Evolutionary conservation across 2,888 invertebrate genomes (phyloP).

Genomic region (Rhagonycha fulva): DNA sequence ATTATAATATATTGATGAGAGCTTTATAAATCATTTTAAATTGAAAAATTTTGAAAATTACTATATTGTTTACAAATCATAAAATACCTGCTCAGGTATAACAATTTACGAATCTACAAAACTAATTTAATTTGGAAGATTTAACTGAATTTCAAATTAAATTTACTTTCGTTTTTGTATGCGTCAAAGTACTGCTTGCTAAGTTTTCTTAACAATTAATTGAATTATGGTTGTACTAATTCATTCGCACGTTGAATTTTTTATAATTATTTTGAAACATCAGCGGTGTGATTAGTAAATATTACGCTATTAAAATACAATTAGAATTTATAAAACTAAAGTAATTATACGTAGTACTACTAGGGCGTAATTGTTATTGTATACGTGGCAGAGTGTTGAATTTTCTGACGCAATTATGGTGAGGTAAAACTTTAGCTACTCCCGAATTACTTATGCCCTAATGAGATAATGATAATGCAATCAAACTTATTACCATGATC

Average conservation of each 20-base stretch:
- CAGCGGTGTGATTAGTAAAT: not conserved
- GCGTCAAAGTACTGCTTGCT: not conserved
- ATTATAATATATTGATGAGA: not conserved
- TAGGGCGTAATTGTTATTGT: too few species aligned
- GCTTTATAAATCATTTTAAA: not conserved
- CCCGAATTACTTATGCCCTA: too few species aligned
- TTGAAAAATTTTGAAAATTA: not conserved
- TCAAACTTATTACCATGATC: too few species aligned
- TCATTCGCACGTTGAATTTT: not conserved
- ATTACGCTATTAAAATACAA: too few species aligned
- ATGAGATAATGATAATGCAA: too few species aligned
- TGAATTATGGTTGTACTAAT: not conserved
- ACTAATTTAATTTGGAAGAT: not conserved
- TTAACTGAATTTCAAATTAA: not conserved
- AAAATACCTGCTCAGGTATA: not conserved
- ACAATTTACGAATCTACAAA: not conserved
- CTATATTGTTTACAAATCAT: not conserved
- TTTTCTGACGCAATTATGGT: too few species aligned
- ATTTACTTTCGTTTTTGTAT: not conserved
- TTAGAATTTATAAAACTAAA: too few species aligned
- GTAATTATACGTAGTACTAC: too few species aligned
- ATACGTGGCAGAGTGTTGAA: too few species aligned
- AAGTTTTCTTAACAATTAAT: not conserved
- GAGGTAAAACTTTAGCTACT: too few species aligned
- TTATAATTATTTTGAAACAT: not conserved